A percentile compares a stretch with the other conserved stretches of the same genome.
Evolutionary conservation across 2,113 vertebrate species (phyloP).

Genomic region (Macrotis lagotis): DNA sequence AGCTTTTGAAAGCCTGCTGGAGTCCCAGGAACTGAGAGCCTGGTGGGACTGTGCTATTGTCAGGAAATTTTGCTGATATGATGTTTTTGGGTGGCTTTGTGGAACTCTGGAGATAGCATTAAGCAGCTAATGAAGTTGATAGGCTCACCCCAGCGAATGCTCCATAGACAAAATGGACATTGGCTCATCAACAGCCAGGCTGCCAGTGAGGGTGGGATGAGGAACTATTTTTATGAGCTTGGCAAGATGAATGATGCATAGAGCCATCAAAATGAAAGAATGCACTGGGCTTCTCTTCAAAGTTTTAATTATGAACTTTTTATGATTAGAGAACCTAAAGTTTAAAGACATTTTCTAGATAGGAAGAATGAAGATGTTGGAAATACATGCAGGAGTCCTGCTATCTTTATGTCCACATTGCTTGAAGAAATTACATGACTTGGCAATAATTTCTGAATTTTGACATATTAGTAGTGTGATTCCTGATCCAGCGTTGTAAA

Average conservation of each 20-base stretch:
- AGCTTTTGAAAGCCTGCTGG: slow-evolving; percentile 52
- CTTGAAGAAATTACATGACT: slow-evolving; percentile 46
- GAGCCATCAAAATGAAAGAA: slow-evolving; percentile 59
- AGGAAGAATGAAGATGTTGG: slow-evolving; percentile 52
- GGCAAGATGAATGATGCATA: slow-evolving; percentile 68
- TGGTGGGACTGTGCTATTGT: slow-evolving; percentile 25
- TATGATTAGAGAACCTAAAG: slow-evolving; percentile 76
- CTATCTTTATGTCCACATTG: slow-evolving; percentile 45
- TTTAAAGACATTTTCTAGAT: slow-evolving; percentile 44
- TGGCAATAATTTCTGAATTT: slow-evolving; percentile 56
- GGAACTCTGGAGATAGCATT: slow-evolving; percentile 58
- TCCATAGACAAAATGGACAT: slow-evolving; percentile 64
- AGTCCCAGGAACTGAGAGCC: slow-evolving; percentile 55
- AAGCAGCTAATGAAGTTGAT: slow-evolving; percentile 67
- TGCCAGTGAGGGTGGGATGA: slow-evolving; percentile 59
- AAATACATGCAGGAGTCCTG: slow-evolving; percentile 26
- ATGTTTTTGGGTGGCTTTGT: slow-evolving; percentile 67
- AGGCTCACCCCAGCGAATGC: slow-evolving; percentile 55
- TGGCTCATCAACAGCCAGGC: slow-evolving; percentile 62
- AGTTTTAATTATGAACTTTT: slow-evolving; percentile 75
- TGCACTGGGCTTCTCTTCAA: slow-evolving; percentile 68
- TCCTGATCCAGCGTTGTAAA: background rate
- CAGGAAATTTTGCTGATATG: slow-evolving; percentile 55
- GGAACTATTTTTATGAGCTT: slow-evolving; percentile 74
- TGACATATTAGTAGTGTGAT: slow-evolving; percentile 46